Percentiles rank a stretch among this genome's conserved stretches.
Conservation (phyloP, 2,797 vertebrate genomes). For the Clamator glandarius region DNA sequence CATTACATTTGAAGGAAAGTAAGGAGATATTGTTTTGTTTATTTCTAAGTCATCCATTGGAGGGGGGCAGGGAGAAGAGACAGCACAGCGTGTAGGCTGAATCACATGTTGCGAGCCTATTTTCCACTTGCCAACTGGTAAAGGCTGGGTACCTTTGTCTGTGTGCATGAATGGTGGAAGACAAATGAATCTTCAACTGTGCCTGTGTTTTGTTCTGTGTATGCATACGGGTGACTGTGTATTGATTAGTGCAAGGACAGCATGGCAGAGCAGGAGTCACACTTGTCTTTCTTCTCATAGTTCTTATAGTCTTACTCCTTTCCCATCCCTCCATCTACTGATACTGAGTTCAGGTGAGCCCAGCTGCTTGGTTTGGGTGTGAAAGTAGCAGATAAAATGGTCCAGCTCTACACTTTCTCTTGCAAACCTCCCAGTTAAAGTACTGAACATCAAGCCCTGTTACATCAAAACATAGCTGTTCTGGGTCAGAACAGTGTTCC, state of each 20-base stretch:
- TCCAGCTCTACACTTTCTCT: background rate
- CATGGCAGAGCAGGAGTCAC: background rate
- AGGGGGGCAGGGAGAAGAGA: background rate
- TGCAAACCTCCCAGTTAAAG: background rate
- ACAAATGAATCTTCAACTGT: background rate
- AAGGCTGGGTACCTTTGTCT: conserved; percentile 3
- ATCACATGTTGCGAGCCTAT: fast-evolving
- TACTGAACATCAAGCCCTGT: background rate
- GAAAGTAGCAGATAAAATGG: background rate
- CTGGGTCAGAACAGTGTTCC: background rate
- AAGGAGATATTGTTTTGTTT: background rate
- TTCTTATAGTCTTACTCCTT: background rate
- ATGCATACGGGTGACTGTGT: background rate
- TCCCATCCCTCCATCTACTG: background rate
- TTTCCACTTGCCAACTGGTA: background rate
- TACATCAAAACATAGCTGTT: background rate
- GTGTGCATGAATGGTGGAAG: background rate
- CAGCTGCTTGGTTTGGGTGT: background rate
- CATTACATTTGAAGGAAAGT: background rate
- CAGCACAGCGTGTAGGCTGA: background rate
- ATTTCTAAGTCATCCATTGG: background rate
- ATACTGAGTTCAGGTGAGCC: background rate
- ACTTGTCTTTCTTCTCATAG: background rate
- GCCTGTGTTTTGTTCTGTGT: background rate
- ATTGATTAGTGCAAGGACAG: background rate